A percentile compares a stretch with the other conserved stretches of the same genome.
Evolutionary conservation across 2,113 vertebrate genomes (phyloP).

Genomic region (Gobiocypris rarus): DNA sequence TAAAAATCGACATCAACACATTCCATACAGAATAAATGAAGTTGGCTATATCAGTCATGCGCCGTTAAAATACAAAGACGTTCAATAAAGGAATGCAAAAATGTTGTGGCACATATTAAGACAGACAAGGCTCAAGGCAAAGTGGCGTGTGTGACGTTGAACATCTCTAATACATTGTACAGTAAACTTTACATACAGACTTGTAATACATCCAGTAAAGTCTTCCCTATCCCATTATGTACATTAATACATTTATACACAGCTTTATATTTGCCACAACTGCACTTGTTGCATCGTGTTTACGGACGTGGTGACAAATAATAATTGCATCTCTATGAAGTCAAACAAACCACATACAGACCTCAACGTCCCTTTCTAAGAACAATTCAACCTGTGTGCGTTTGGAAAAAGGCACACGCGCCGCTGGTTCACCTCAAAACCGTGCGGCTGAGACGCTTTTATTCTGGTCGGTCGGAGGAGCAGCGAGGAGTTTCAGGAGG

Average conservation of each 20-base stretch:
- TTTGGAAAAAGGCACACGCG: conserved; percentile 22
- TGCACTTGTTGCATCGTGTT: conserved; percentile 31
- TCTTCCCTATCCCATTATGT: neutral
- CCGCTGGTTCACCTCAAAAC: conserved; percentile 26
- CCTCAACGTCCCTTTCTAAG: conserved; percentile 20
- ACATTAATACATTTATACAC: conserved; percentile 18
- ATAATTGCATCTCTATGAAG: conserved; percentile 5
- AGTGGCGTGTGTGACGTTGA: neutral
- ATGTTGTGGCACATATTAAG: conserved; percentile 35
- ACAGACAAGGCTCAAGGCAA: neutral
- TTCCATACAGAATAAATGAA: neutral
- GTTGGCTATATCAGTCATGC: conserved; percentile 3
- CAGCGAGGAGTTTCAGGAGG: conserved; percentile 73
- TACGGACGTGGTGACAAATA: conserved; percentile 6
- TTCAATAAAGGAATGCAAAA: conserved; percentile 13
- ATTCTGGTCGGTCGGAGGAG: neutral
- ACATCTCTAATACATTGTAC: conserved; percentile 10
- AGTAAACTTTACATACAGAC: conserved; percentile 19
- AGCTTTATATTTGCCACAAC: conserved; percentile 25
- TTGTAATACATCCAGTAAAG: conserved; percentile 12
- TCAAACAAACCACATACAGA: conserved; percentile 14
- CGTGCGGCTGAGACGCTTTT: neutral
- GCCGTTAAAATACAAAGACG: neutral
- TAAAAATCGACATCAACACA: neutral
- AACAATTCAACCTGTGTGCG: neutral